A percentile compares a stretch with the other conserved stretches of the same genome.
These are phyloP conservation scores for Tenebrosternarchus preto DNA, from an alignment of 2,113 vertebrate species.

Conservation along the genomic window DNA sequence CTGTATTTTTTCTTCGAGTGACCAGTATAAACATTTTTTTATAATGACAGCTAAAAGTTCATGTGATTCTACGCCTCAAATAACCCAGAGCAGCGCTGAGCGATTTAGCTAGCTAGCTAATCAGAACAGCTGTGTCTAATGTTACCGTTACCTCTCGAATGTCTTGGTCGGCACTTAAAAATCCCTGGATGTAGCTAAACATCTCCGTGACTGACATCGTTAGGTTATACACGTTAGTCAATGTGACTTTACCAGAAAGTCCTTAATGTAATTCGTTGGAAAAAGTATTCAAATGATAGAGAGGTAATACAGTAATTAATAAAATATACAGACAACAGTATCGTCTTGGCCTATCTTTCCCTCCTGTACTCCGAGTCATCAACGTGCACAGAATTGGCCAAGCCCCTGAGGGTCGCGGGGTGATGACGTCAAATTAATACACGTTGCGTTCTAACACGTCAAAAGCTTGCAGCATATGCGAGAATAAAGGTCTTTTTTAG, in stretches of 20 bases:
- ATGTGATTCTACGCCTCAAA: not conserved
- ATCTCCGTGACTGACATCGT: constrained; percentile 91
- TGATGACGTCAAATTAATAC: constrained; percentile 47
- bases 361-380: constrained; percentile 7
- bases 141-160: constrained; percentile 82
- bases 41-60: too few relatives aligned
- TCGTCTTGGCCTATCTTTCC: not conserved
- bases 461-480: not conserved
- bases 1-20: not conserved
- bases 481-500: too few relatives aligned
- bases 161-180: constrained; percentile 90
- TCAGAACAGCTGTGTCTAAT: too few relatives aligned
- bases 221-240: constrained; percentile 21
- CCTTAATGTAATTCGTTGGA: not conserved
- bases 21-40: not conserved
- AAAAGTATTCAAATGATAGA: not conserved
- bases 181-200: constrained; percentile 88
- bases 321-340: too few relatives aligned
- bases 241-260: not conserved
- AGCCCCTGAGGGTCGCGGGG: constrained; percentile 40
- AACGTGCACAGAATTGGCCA: constrained; percentile 56
- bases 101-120: too few relatives aligned
- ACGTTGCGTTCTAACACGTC: not conserved
- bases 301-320: not conserved
- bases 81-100: not conserved